These are phyloP conservation scores for Drosophila robusta DNA, from an alignment of 2,888 invertebrate genomes.

Conservation along the genomic window DNA sequence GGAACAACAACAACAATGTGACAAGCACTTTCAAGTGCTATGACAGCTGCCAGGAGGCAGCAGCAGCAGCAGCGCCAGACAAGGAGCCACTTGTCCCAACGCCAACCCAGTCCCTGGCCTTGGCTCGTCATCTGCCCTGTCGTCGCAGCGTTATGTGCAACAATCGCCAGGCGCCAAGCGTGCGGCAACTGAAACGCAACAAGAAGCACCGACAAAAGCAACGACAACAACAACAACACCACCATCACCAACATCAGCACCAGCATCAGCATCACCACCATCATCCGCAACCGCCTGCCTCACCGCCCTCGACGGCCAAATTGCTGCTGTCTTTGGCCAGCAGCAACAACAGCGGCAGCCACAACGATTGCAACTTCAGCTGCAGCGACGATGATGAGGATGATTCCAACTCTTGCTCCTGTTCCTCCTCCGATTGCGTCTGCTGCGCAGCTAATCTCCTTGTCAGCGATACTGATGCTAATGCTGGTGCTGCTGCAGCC, in stretches of 20 bases:
- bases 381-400: conserved; percentile 46
- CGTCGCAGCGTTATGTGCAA: conserved; percentile 75
- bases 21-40: conserved; percentile 64
- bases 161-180: conserved; percentile 69
- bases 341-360: conserved; percentile 41
- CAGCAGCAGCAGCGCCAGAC: background rate
- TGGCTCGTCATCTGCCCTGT: conserved; percentile 65
- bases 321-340: conserved; percentile 70
- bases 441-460: conserved; percentile 31
- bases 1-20: conserved; percentile 28
- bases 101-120: conserved; percentile 17
- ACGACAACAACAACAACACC: conserved; percentile 24
- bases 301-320: conserved; percentile 68
- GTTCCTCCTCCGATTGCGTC: conserved; percentile 50
- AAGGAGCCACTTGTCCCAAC: conserved; percentile 29
- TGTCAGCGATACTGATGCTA: conserved; percentile 25
- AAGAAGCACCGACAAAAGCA: conserved; percentile 53
- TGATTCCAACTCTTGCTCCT: conserved; percentile 48
- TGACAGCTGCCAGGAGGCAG: conserved; percentile 64
- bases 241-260: conserved; percentile 38
- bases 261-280: conserved; percentile 26
- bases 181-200: conserved; percentile 78
- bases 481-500: conserved; percentile 27
- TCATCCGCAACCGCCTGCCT: conserved; percentile 27
- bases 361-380: conserved; percentile 42